phyloP scores from a whole-genome alignment of 2,888 invertebrate genomes.

The Sarcophaga rosellei region DNA sequence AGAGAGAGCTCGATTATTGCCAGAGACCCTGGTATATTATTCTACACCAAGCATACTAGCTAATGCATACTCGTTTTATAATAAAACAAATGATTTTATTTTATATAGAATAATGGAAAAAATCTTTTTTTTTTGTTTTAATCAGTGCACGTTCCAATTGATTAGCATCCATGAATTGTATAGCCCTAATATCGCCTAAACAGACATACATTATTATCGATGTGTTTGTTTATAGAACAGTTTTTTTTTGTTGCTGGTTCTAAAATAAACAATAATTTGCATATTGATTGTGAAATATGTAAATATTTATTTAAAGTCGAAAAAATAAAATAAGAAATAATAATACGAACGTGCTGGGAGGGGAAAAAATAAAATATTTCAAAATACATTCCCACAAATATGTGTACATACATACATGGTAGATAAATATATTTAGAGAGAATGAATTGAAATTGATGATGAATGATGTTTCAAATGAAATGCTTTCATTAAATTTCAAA shows the following conservation, averaged over 20 bases:
- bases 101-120: too few relatives aligned
- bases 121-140: too few relatives aligned
- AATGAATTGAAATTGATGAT: slow-evolving; percentile 16
- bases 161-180: neutral
- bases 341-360: neutral
- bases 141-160: too few relatives aligned
- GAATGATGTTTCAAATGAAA: slow-evolving; percentile 7
- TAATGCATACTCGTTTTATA: too few relatives aligned
- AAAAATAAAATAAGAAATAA: slow-evolving; percentile 5
- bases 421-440: neutral
- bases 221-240: slow-evolving; percentile 6
- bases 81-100: too few relatives aligned
- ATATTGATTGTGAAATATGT: slow-evolving; percentile 63
- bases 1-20: too few relatives aligned
- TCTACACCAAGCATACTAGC: too few relatives aligned
- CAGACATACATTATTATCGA: neutral
- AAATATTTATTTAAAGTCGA: slow-evolving; percentile 51
- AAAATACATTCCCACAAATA: neutral
- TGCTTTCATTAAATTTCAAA: neutral
- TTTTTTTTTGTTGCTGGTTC: slow-evolving; percentile 7
- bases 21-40: too few relatives aligned
- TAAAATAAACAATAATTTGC: slow-evolving; percentile 60
- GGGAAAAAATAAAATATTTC: slow-evolving; percentile 8
- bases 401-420: neutral
- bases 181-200: neutral